Conservation (phyloP, 2,797 vertebrate genomes). For the Sebastes glaucus region DNA sequence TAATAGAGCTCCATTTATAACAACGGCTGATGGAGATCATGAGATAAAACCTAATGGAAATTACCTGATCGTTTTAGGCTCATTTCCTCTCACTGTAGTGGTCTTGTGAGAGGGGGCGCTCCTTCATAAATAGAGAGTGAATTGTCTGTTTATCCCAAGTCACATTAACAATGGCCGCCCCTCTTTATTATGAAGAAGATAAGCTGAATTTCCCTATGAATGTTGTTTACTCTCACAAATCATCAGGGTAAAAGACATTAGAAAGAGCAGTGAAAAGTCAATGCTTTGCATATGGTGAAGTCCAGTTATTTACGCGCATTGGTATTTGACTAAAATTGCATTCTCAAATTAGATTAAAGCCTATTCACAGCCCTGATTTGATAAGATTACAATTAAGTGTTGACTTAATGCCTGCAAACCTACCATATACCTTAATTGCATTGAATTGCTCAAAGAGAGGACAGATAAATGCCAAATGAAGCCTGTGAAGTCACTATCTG, state of each 20-base stretch:
- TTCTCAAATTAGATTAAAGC: conserved; percentile 54
- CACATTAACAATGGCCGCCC: conserved; percentile 63
- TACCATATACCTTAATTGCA: conserved; percentile 50
- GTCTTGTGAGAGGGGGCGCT: conserved; percentile 42
- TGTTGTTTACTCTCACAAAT: conserved; percentile 71
- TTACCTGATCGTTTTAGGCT: conserved; percentile 51
- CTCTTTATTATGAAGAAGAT: conserved; percentile 57
- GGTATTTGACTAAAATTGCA: conserved; percentile 55
- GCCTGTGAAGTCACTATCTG: conserved; percentile 68
- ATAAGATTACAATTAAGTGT: conserved; percentile 70
- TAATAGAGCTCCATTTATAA: conserved; percentile 44
- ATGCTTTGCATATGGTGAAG: conserved; percentile 49
- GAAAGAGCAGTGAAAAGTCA: conserved; percentile 55
- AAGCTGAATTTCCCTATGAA: conserved; percentile 79
- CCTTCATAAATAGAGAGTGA: conserved; percentile 50
- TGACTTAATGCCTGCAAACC: conserved; percentile 59
- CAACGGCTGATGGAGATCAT: conserved; percentile 44
- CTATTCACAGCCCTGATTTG: conserved; percentile 50
- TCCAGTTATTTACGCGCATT: conserved; percentile 41
- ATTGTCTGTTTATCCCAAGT: conserved; percentile 50
- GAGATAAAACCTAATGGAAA: conserved; percentile 61
- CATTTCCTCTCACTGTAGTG: conserved; percentile 45
- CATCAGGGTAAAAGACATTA: conserved; percentile 44
- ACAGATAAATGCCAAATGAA: conserved; percentile 43
- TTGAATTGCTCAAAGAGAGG: conserved; percentile 52